phyloP scores from a whole-genome alignment of 2,888 invertebrate species.

The Conomelus anceps region DNA sequence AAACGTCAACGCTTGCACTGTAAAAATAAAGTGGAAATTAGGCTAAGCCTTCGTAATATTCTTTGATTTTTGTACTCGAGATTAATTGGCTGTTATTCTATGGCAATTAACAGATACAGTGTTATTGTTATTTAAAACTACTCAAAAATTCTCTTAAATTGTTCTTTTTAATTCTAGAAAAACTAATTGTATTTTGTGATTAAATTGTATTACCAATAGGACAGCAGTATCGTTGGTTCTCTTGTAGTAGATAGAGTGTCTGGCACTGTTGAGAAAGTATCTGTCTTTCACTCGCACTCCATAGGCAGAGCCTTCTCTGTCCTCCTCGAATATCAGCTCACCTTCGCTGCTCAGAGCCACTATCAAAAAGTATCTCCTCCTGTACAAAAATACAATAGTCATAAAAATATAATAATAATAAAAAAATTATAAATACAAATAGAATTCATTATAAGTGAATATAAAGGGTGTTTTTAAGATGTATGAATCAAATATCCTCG shows the following conservation, averaged over 20 bases:
- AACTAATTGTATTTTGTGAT: no score
- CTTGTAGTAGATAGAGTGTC: constrained; percentile 65
- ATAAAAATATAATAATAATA: background rate
- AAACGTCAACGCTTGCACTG: no score
- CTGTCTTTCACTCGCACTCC: constrained; percentile 69
- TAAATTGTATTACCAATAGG: constrained; percentile 41
- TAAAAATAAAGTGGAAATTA: no score
- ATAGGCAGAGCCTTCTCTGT: constrained; percentile 63
- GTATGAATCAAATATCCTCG: no score
- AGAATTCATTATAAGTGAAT: background rate
- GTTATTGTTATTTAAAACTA: no score
- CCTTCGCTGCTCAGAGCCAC: constrained; percentile 78
- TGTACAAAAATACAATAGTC: constrained; percentile 38
- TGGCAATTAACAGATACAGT: no score
- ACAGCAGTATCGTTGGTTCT: constrained; percentile 65
- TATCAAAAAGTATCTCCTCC: constrained; percentile 75
- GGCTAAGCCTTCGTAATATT: no score
- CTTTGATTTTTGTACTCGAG: no score
- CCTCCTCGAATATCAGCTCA: constrained; percentile 77
- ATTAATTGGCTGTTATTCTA: no score
- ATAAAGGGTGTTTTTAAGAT: no score
- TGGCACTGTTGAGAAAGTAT: constrained; percentile 73
- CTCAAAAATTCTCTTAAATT: no score
- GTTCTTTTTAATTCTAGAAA: no score
- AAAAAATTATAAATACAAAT: background rate